Conservation (phyloP, 2,888 invertebrate species). For the Schizaphis graminum region DNA sequence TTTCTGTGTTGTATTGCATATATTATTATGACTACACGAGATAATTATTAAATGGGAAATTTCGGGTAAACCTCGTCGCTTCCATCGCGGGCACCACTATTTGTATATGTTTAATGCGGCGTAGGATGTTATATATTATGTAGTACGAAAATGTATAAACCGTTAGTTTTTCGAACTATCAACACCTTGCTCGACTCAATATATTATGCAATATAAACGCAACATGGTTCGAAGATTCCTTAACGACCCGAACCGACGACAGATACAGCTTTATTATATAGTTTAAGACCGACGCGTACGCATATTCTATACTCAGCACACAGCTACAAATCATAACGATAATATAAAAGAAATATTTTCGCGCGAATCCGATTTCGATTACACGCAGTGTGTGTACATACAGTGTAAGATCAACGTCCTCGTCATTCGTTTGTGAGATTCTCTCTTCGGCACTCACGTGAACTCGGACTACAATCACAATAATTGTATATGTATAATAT, state of each 20-base stretch:
- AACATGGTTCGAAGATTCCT: neutral
- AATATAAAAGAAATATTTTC: neutral
- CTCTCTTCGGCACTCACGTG: neutral
- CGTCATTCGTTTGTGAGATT: neutral
- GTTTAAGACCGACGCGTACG: neutral
- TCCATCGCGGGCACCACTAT: neutral
- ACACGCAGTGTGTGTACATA: neutral
- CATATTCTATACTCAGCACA: neutral
- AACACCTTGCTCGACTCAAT: neutral
- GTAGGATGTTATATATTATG: neutral
- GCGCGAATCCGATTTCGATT: conserved; percentile 10
- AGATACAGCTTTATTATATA: neutral
- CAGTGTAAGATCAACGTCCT: conserved; percentile 33
- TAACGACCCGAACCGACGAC: neutral
- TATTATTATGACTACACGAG: no score
- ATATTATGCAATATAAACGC: neutral
- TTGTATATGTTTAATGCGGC: neutral
- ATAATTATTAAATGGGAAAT: neutral
- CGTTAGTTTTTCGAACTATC: neutral
- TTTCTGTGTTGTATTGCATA: neutral
- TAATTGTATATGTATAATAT: neutral
- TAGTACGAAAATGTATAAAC: neutral
- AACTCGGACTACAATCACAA: conserved; percentile 22
- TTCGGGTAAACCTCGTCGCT: neutral
- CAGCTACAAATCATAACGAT: neutral